Percentiles rank a stretch among this genome's conserved stretches.
Evolutionary conservation across 2,888 invertebrate species (phyloP).

Genomic region (Ornithoptera alexandrae): DNA sequence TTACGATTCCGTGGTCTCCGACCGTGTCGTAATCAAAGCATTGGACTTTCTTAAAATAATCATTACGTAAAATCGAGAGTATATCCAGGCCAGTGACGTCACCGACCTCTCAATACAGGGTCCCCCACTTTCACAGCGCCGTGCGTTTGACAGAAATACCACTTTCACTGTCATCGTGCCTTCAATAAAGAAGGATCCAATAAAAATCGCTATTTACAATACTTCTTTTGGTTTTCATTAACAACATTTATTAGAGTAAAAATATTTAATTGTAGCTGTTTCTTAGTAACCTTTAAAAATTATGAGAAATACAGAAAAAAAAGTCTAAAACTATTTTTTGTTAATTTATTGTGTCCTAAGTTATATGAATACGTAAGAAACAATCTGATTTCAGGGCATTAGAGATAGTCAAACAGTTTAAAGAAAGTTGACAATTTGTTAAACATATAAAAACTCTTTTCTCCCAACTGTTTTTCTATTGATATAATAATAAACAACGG

Average conservation of each 20-base stretch:
- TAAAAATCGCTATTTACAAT: not conserved
- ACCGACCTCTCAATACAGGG: conserved; percentile 19
- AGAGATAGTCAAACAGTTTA: no score
- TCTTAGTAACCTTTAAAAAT: no score
- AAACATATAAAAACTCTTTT: not conserved
- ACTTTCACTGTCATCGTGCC: conserved; percentile 21
- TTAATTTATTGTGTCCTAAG: no score
- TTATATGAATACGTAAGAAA: no score
- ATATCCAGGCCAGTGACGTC: conserved; percentile 22
- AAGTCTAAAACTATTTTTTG: no score
- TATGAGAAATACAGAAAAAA: no score
- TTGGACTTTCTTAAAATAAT: conserved; percentile 19
- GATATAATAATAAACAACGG: not conserved
- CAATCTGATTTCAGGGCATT: no score
- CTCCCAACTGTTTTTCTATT: not conserved
- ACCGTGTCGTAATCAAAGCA: conserved; percentile 14
- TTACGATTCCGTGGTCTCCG: conserved; percentile 2
- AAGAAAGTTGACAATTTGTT: no score
- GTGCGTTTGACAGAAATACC: conserved; percentile 24
- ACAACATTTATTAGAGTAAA: no score
- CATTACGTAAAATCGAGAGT: conserved; percentile 19
- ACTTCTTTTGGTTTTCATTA: no score
- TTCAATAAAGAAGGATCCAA: not conserved
- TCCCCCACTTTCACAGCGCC: conserved; percentile 23
- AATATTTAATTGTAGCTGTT: no score